phyloP scores from a whole-genome alignment of 2,797 vertebrate genomes.

The Leptoclinus maculatus region DNA sequence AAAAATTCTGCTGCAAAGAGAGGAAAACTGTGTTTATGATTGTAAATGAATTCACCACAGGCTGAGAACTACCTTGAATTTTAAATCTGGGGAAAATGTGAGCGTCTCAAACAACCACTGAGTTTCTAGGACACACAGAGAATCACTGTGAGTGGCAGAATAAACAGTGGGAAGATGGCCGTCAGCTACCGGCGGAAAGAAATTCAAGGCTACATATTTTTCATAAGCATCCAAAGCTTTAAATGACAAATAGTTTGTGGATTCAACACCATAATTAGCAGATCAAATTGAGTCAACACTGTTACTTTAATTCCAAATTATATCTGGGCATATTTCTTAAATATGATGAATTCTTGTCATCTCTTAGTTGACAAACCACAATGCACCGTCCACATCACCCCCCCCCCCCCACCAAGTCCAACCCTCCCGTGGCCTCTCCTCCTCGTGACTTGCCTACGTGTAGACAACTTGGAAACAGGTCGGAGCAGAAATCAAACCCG shows the following conservation, averaged over 20 bases:
- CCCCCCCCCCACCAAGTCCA: constrained; percentile 36
- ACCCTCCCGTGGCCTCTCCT: constrained; percentile 45
- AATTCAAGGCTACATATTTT: constrained; percentile 15
- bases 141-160: constrained; percentile 40
- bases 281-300: constrained; percentile 26
- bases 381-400: constrained; percentile 22
- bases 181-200: constrained; percentile 30
- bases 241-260: constrained; percentile 25
- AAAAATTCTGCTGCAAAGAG: constrained; percentile 48
- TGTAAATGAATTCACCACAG: constrained; percentile 69
- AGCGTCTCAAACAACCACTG: constrained; percentile 38
- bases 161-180: constrained; percentile 47
- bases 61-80: constrained; percentile 61
- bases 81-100: constrained; percentile 59
- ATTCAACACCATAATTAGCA: constrained; percentile 23
- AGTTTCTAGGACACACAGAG: constrained; percentile 26
- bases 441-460: constrained; percentile 47
- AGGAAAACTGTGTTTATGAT: constrained; percentile 69
- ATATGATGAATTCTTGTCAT: constrained; percentile 15
- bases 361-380: constrained; percentile 1
- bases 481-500: constrained; percentile 81
- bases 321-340: constrained; percentile 4
- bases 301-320: constrained; percentile 20
- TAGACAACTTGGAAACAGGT: constrained; percentile 84
- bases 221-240: constrained; percentile 21